These are phyloP conservation scores for Anolis carolinensis DNA, from an alignment of 2,113 vertebrate genomes.

Conservation along the genomic window DNA sequence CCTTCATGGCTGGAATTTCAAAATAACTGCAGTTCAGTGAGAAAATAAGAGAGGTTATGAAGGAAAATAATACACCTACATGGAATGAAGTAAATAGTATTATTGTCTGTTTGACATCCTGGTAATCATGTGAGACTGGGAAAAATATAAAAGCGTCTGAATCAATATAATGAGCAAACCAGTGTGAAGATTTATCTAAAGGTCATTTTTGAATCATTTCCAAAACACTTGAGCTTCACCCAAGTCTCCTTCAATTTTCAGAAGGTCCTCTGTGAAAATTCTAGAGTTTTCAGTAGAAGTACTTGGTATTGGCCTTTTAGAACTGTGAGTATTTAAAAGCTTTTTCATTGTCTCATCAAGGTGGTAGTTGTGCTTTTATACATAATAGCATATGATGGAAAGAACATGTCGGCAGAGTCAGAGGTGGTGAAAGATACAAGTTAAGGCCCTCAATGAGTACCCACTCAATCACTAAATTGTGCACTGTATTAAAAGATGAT, in stretches of 20 bases:
- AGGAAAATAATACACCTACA: conserved; percentile 65
- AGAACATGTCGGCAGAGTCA: too few species aligned
- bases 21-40: conserved; percentile 65
- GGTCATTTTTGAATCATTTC: neutral
- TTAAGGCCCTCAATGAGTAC: too few species aligned
- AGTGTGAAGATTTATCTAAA: conserved; percentile 1
- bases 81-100: conserved; percentile 51
- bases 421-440: too few species aligned
- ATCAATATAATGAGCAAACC: conserved; percentile 58
- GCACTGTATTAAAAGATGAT: too few species aligned
- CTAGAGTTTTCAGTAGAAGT: too few species aligned
- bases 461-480: too few species aligned
- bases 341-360: too few species aligned
- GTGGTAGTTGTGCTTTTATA: too few species aligned
- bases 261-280: too few species aligned
- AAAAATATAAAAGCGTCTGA: conserved; percentile 43
- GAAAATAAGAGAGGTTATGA: conserved; percentile 46
- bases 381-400: too few species aligned
- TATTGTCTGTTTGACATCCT: conserved; percentile 52
- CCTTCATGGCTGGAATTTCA: conserved; percentile 56
- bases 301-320: neutral
- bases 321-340: neutral
- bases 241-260: neutral
- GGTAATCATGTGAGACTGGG: conserved; percentile 55
- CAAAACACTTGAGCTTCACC: neutral